Evolutionary conservation across 2,797 vertebrate genomes (phyloP), one percentile per base, ranked within the genome.

Genomic region (Enteromius treurensis): DNA sequence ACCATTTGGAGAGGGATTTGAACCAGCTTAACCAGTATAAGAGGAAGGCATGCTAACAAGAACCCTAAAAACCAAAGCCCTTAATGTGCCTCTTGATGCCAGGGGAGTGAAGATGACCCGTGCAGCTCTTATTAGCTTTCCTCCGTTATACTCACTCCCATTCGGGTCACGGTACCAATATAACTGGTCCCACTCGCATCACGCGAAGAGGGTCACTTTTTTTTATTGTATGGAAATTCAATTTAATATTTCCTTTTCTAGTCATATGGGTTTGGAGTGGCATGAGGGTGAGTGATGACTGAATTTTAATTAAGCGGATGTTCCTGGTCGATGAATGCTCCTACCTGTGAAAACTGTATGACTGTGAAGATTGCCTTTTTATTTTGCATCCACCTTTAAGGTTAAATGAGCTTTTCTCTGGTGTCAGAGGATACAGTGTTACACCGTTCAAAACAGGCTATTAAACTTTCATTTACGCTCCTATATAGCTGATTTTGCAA

Each of bases 401-500:
- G 49, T 68, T 69, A 64, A 55, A 60, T 58, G 0, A 81, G 71
- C 65, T 85, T 55, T 81, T 70, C 58, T 71, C 40, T 70, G 65
- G 47, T 70, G 26, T 37, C 60, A 71, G 34, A 71, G 26, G 13
- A 77, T 34, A 74, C 26, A 77, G n/a, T 37, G 42, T 60, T 19
- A 62, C 65, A 78, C 55, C 71, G 45, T 51, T 79, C 17, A 64
- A 49, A 79, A 42, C 1, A 62, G 14, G 11, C 65, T 78, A 34
- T 74, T 62, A 19, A 45, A 77, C 47, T 75, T 69, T 70, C 3
- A 55, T 29, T 68, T 19, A 83, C 32, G 77, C 76, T 88, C 34
- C 81, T 79, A 86, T 84, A 77, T 81, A 71, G 74, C 68, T 81
- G 45, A 77, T 74, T 32, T 80, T 71, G 85, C 82, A 87, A 84